A percentile compares a stretch with the other conserved stretches of the same genome.
phyloP scores from a whole-genome alignment of 2,113 vertebrate genomes.

The Laticauda colubrina region DNA sequence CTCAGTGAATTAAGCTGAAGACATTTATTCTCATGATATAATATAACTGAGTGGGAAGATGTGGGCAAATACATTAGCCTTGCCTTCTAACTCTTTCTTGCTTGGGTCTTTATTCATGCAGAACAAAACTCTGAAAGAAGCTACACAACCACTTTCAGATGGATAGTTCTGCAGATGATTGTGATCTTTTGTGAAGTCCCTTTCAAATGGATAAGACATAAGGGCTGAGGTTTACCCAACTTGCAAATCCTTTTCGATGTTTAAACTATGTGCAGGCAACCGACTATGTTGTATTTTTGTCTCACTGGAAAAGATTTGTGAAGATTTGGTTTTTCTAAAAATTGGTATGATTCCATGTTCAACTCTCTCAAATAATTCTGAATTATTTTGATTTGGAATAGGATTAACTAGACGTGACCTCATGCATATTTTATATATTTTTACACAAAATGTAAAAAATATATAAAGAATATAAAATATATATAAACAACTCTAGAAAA shows the following conservation, averaged over 20 bases:
- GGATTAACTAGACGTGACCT: background rate
- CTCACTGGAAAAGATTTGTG: background rate
- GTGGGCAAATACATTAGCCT: background rate
- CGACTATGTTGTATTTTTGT: background rate
- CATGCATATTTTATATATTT: background rate
- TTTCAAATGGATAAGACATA: background rate
- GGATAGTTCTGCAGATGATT: background rate
- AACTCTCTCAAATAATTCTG: background rate
- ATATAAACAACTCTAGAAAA: background rate
- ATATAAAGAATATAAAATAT: too few species aligned
- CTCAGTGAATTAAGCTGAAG: background rate
- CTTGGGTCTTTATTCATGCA: background rate
- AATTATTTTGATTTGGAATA: background rate
- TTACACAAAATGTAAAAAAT: background rate
- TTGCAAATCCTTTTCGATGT: background rate
- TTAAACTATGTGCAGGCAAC: background rate
- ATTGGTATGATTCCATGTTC: background rate
- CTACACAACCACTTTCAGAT: background rate
- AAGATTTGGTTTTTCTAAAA: background rate
- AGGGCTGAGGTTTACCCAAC: background rate
- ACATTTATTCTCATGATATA: background rate
- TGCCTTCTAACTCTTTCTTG: background rate
- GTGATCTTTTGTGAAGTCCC: background rate
- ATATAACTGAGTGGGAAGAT: background rate
- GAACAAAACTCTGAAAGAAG: background rate